phyloP scores from a whole-genome alignment of 2,888 invertebrate genomes.

The Aelia acuminata region DNA sequence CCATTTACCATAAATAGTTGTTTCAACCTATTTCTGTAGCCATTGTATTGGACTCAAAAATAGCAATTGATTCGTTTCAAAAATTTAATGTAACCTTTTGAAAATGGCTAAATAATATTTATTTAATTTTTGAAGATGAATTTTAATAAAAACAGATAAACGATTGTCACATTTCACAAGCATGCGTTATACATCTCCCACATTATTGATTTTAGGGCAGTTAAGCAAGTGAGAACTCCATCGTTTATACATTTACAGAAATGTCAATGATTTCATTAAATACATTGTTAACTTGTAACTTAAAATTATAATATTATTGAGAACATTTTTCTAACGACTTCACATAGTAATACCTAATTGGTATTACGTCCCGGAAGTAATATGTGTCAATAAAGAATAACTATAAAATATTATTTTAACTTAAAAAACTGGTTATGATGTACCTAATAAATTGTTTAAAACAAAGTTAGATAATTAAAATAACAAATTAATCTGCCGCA shows the following conservation, averaged over 20 bases:
- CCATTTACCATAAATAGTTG: conserved; percentile 46
- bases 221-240: conserved; percentile 40
- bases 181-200: conserved; percentile 51
- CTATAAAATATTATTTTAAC: background rate
- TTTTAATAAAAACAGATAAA: conserved; percentile 48
- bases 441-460: background rate
- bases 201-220: conserved; percentile 52
- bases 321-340: background rate
- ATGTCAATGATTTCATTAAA: background rate
- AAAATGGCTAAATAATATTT: conserved; percentile 5
- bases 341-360: background rate
- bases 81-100: background rate
- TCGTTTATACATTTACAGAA: background rate
- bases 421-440: background rate
- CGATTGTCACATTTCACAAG: conserved; percentile 49
- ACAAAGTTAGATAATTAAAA: background rate
- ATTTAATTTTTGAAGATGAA: conserved; percentile 9
- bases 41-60: conserved; percentile 35
- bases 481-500: background rate
- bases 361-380: conserved; percentile 34
- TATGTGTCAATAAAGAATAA: background rate
- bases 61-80: conserved; percentile 14
- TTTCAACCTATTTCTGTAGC: conserved; percentile 57
- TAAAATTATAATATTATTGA: background rate
- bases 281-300: background rate